A percentile compares a stretch with the other conserved stretches of the same genome.
phyloP scores from a whole-genome alignment of 2,888 invertebrate species.

The Apodemia duryi region DNA sequence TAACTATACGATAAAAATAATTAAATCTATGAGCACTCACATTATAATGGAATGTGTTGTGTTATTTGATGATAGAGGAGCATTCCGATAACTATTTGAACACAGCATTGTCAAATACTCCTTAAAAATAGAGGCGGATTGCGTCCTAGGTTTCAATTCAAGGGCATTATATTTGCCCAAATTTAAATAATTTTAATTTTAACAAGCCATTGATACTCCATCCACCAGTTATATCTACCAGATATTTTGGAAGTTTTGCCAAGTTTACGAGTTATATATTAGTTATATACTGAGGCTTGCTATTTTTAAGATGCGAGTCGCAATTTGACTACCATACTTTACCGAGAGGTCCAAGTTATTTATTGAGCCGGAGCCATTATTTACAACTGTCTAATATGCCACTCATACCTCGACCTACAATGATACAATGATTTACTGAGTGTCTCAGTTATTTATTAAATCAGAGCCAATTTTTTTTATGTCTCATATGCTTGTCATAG shows the following conservation, averaged over 20 bases:
- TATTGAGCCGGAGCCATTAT: too few species aligned
- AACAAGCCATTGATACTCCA: not conserved
- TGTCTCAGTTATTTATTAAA: too few species aligned
- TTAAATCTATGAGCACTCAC: conserved; percentile 52
- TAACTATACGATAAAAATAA: conserved; percentile 46
- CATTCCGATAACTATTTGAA: conserved; percentile 43
- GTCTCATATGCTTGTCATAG: too few species aligned
- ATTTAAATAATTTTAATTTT: not conserved
- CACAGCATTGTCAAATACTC: conserved; percentile 72
- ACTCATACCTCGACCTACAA: too few species aligned
- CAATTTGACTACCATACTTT: too few species aligned
- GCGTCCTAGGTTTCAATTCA: conserved; percentile 8
- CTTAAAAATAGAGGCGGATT: conserved; percentile 25
- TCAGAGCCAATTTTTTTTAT: not conserved
- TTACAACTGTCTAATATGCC: too few species aligned
- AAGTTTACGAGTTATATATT: too few species aligned
- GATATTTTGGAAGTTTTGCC: too few species aligned
- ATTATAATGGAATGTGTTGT: conserved; percentile 70
- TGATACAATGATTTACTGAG: too few species aligned
- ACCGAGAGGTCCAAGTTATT: too few species aligned
- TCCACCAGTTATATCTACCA: not conserved
- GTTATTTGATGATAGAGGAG: conserved; percentile 36
- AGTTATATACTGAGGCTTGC: too few species aligned
- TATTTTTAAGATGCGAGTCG: too few species aligned
- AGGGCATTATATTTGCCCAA: not conserved